A percentile compares a stretch with the other conserved stretches of the same genome.
Conservation (phyloP, 2,797 vertebrate genomes). For the Danio jaintianensis region DNA sequence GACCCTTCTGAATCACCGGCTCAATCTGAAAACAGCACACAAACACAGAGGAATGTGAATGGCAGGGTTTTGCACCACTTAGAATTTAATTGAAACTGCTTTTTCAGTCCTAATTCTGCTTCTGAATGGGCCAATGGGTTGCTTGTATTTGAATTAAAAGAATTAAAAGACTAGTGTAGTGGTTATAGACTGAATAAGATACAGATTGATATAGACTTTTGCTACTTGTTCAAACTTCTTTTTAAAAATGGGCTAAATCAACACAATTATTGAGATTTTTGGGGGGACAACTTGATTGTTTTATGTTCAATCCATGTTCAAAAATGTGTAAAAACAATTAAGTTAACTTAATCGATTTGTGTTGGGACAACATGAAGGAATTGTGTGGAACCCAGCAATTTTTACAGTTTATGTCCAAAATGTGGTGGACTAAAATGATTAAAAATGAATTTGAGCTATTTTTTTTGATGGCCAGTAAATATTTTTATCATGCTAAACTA, state of each 20-base stretch:
- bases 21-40: slow-evolving; percentile 75
- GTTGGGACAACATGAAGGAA: too few relatives aligned
- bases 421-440: not conserved
- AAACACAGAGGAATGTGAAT: not conserved
- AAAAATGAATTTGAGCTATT: too few relatives aligned
- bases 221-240: too few relatives aligned
- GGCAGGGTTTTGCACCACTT: not conserved
- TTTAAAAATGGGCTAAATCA: too few relatives aligned
- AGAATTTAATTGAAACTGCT: not conserved
- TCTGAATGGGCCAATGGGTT: not conserved
- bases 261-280: too few relatives aligned
- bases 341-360: too few relatives aligned
- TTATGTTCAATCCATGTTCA: too few relatives aligned
- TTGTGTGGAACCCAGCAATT: too few relatives aligned
- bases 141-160: not conserved
- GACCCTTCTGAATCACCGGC: slow-evolving; percentile 84
- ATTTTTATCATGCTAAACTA: not conserved
- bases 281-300: too few relatives aligned
- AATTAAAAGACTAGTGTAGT: not conserved
- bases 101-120: not conserved
- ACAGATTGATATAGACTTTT: too few relatives aligned
- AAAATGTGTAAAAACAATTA: too few relatives aligned
- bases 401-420: not conserved
- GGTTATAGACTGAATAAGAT: not conserved
- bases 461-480: not conserved